A percentile compares a stretch with the other conserved stretches of the same genome.
phyloP scores from a whole-genome alignment of 2,797 vertebrate genomes.

The Microctenopoma stevenorrisi region DNA sequence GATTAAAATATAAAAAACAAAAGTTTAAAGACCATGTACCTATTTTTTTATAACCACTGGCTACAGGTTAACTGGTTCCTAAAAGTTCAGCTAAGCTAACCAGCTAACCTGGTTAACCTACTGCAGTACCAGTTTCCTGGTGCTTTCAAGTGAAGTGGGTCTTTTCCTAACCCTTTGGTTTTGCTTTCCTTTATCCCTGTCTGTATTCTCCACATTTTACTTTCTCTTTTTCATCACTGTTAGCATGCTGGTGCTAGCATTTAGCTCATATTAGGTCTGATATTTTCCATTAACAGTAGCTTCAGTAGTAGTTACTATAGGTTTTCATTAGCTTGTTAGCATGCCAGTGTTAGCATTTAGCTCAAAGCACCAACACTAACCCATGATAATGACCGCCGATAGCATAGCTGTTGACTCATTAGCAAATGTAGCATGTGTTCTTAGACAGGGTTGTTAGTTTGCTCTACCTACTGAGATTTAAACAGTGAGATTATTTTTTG shows the following conservation, averaged over 20 bases:
- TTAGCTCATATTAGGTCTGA: too few relatives aligned
- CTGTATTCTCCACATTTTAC: too few relatives aligned
- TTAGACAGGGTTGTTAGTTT: not conserved
- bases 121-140: not conserved
- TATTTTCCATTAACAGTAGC: too few relatives aligned
- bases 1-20: not conserved
- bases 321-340: too few relatives aligned
- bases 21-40: not conserved
- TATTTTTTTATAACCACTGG: not conserved
- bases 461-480: conserved; percentile 15
- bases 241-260: too few relatives aligned
- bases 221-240: too few relatives aligned
- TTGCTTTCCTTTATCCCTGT: not conserved
- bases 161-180: not conserved
- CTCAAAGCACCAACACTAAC: too few relatives aligned
- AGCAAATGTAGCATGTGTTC: not conserved
- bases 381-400: too few relatives aligned
- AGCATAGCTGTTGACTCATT: too few relatives aligned
- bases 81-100: not conserved
- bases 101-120: not conserved
- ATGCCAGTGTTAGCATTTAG: too few relatives aligned
- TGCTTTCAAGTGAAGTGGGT: not conserved
- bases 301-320: too few relatives aligned
- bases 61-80: too few relatives aligned
- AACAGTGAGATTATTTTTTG: conserved; percentile 14